These are phyloP conservation scores for Callospermophilus lateralis DNA, from an alignment of 2,113 vertebrate genomes.

Conservation along the genomic window DNA sequence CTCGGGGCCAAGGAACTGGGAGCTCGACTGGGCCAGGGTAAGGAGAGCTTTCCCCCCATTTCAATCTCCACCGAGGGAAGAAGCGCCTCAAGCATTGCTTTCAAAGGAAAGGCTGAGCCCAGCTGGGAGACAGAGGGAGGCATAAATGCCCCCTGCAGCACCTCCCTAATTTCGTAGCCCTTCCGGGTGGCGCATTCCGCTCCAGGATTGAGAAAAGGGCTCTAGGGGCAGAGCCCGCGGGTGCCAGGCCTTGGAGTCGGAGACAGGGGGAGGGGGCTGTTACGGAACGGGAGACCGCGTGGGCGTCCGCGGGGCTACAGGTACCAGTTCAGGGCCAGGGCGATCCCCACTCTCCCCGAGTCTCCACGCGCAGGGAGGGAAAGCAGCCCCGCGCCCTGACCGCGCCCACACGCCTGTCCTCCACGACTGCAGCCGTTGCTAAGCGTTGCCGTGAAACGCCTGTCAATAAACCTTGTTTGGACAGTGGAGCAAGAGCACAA, in stretches of 20 bases:
- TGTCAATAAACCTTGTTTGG: slow-evolving; percentile 92
- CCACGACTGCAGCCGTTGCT: slow-evolving; percentile 81
- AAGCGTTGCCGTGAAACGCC: slow-evolving; percentile 90
- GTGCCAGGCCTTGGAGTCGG: not conserved
- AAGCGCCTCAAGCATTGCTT: not conserved
- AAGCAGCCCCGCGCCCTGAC: not conserved
- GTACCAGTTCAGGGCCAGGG: not conserved
- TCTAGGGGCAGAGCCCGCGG: not conserved
- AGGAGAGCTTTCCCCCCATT: not conserved
- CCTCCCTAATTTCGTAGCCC: not conserved
- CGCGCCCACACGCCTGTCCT: slow-evolving; percentile 52
- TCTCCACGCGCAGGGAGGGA: not conserved
- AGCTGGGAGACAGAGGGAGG: not conserved
- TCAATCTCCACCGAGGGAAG: not conserved
- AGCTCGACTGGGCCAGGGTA: not conserved
- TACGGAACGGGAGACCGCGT: not conserved
- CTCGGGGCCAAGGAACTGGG: not conserved
- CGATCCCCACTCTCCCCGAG: not conserved
- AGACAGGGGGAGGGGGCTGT: not conserved
- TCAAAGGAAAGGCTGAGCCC: not conserved
- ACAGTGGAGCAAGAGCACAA: slow-evolving; percentile 89
- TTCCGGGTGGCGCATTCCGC: not conserved
- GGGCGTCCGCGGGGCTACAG: not conserved
- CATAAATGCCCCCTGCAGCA: not conserved
- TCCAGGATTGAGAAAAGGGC: not conserved